Evolutionary conservation across 2,113 vertebrate genomes (phyloP).

Genomic region (Scytalopus superciliaris): DNA sequence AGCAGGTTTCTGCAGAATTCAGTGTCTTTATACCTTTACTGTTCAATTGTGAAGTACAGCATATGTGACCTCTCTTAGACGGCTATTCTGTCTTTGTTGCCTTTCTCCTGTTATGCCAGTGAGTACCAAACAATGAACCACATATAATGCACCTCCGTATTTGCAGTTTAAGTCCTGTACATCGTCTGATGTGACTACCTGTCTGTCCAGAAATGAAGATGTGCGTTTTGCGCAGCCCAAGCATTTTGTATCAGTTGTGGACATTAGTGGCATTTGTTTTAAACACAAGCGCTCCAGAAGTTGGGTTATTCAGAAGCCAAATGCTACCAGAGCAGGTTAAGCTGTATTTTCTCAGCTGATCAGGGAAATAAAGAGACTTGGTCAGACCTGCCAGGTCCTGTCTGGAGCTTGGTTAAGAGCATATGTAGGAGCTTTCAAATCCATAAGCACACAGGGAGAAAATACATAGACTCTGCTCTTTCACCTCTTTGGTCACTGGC

Average conservation of each 20-base stretch:
- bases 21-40: background rate
- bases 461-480: background rate
- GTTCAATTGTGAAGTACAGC: background rate
- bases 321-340: background rate
- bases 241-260: background rate
- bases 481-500: background rate
- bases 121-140: background rate
- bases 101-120: background rate
- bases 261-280: background rate
- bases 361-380: background rate
- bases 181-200: fast-evolving
- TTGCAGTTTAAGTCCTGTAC: background rate
- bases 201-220: fast-evolving
- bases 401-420: background rate
- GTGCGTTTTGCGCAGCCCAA: background rate
- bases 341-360: background rate
- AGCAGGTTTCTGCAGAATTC: background rate
- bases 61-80: fast-evolving
- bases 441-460: background rate
- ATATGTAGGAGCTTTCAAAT: background rate
- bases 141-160: background rate
- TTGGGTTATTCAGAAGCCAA: background rate
- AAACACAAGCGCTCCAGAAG: background rate
- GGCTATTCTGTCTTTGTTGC: background rate
- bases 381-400: background rate